These are phyloP conservation scores for Dasypogon diadema DNA, from an alignment of 2,888 invertebrate species.

Conservation along the genomic window DNA sequence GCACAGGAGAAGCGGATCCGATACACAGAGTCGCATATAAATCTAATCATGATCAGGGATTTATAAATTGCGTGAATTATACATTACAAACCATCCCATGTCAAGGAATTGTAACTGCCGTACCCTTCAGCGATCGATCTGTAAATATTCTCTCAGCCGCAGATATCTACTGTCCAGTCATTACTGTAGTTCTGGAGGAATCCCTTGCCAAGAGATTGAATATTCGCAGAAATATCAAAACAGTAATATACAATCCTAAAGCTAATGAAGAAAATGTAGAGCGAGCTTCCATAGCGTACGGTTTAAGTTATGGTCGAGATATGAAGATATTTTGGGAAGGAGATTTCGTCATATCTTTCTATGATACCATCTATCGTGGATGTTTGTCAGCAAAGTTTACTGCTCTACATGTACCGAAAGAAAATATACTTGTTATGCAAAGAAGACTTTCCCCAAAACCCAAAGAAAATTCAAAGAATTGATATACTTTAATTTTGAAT, in stretches of 20 bases:
- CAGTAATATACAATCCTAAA: background rate
- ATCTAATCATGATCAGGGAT: background rate
- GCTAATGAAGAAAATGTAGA: slow-evolving; percentile 38
- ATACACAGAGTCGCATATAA: background rate
- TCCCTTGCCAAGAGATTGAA: slow-evolving; percentile 47
- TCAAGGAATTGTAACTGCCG: slow-evolving; percentile 63
- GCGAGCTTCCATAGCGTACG: slow-evolving; percentile 61
- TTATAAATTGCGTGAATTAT: slow-evolving; percentile 62
- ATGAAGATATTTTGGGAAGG: slow-evolving; percentile 60
- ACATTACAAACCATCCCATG: slow-evolving; percentile 65
- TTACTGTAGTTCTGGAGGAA: slow-evolving; percentile 57
- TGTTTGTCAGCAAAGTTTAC: slow-evolving; percentile 59
- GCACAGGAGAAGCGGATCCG: slow-evolving; percentile 46
- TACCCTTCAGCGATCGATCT: slow-evolving; percentile 58
- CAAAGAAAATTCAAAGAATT: no score
- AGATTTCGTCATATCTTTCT: slow-evolving; percentile 61
- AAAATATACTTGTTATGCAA: background rate
- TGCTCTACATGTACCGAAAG: slow-evolving; percentile 61
- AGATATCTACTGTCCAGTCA: slow-evolving; percentile 67
- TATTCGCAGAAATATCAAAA: slow-evolving; percentile 61
- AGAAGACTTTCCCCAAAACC: no score
- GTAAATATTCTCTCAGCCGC: slow-evolving; percentile 62
- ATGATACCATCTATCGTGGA: slow-evolving; percentile 35
- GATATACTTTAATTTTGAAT: background rate
- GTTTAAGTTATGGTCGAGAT: slow-evolving; percentile 62